phyloP scores from a whole-genome alignment of 2,797 vertebrate genomes.

The Periophthalmus magnuspinnatus region DNA sequence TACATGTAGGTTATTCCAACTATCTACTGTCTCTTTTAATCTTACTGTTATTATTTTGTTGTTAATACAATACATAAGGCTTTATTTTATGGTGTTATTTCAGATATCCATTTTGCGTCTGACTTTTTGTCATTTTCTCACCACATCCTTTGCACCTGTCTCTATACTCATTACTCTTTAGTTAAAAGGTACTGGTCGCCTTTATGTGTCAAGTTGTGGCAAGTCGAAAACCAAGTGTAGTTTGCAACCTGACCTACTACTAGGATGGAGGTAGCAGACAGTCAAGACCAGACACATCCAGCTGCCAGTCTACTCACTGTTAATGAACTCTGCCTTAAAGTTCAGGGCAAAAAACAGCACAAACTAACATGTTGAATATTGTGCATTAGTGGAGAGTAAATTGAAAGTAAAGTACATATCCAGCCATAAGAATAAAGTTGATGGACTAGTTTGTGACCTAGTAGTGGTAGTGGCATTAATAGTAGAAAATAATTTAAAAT shows the following conservation, averaged over 20 bases:
- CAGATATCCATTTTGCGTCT: neutral
- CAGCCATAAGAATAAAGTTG: too few species aligned
- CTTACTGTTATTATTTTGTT: too few species aligned
- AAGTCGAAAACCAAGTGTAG: constrained; percentile 32
- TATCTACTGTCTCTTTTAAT: too few species aligned
- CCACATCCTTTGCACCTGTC: neutral
- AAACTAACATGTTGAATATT: neutral
- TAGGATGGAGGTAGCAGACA: constrained; percentile 47
- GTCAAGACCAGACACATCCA: constrained; percentile 28
- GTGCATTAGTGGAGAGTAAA: too few species aligned
- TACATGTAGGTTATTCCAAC: neutral
- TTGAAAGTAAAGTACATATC: too few species aligned
- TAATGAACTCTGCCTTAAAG: constrained; percentile 13
- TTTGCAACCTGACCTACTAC: constrained; percentile 45
- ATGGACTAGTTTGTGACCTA: too few species aligned
- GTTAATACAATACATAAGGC: too few species aligned
- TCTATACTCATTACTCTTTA: too few species aligned
- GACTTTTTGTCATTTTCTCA: neutral
- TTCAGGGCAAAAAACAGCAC: neutral
- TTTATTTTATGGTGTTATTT: neutral
- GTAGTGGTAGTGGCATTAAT: too few species aligned
- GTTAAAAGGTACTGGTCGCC: neutral
- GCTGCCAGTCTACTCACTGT: constrained; percentile 33
- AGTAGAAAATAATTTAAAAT: too few species aligned
- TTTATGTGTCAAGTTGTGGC: constrained; percentile 36